These are phyloP conservation scores for Yasuhikotakia modesta DNA, from an alignment of 2,797 vertebrate genomes.

Conservation along the genomic window DNA sequence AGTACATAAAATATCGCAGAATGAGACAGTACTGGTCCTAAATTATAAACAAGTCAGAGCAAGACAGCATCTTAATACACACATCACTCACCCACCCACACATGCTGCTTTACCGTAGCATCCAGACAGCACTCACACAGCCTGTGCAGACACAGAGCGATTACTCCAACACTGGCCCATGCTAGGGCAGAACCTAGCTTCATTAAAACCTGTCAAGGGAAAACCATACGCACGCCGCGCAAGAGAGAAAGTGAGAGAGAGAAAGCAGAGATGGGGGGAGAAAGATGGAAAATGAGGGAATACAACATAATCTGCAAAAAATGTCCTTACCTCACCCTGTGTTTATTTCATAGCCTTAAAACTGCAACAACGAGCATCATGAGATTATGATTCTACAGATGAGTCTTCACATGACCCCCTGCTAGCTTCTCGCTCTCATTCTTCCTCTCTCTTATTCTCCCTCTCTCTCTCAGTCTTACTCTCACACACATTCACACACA, in stretches of 20 bases:
- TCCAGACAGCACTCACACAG: constrained; percentile 76
- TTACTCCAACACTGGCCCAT: constrained; percentile 87
- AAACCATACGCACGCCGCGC: background rate
- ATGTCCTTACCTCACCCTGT: constrained; percentile 73
- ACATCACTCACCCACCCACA: constrained; percentile 61
- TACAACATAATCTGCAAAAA: constrained; percentile 12
- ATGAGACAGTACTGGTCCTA: background rate
- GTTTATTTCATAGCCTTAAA: constrained; percentile 56
- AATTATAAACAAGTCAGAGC: background rate
- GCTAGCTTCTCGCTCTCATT: constrained; percentile 1
- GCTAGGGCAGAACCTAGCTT: constrained; percentile 64
- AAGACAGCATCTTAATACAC: constrained; percentile 33
- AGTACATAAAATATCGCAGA: background rate
- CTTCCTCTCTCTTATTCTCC: too few species aligned
- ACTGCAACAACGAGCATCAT: constrained; percentile 69
- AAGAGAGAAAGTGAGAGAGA: constrained; percentile 16
- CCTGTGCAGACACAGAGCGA: constrained; percentile 69
- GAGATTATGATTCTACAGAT: constrained; percentile 54
- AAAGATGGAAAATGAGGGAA: constrained; percentile 3
- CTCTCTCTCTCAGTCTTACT: constrained; percentile 52
- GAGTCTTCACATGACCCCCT: constrained; percentile 23
- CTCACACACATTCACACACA: constrained; percentile 33
- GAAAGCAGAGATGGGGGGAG: background rate
- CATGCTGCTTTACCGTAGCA: constrained; percentile 80
- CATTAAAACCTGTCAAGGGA: constrained; percentile 64